Percentiles rank a stretch among this genome's conserved stretches.
Conservation (phyloP, 2,797 vertebrate genomes). For the Emydoidea blandingii region DNA sequence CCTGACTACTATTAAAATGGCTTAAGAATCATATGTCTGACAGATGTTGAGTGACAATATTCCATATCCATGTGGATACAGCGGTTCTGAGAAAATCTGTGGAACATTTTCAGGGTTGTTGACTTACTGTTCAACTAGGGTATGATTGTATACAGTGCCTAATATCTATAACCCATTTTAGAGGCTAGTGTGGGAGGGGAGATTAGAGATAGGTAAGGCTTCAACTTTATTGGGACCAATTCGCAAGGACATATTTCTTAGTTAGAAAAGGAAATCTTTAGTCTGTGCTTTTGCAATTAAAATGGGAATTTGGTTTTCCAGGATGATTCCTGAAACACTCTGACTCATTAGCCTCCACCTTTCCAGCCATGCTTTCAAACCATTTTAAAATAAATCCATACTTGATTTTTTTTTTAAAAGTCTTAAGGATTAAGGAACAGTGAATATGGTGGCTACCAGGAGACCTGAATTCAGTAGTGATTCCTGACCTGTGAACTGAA, state of each 20-base stretch:
- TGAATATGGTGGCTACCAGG: background rate
- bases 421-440: background rate
- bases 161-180: background rate
- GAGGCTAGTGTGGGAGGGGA: background rate
- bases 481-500: background rate
- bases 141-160: background rate
- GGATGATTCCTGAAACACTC: background rate
- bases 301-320: slow-evolving; percentile 9
- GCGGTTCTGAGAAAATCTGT: background rate
- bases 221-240: slow-evolving; percentile 7
- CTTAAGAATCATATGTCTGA: background rate
- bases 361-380: background rate
- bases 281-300: slow-evolving; percentile 19
- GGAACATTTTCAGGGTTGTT: background rate
- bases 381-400: rapidly evolving
- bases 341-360: background rate
- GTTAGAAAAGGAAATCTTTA: slow-evolving; percentile 2
- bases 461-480: background rate
- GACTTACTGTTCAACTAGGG: background rate
- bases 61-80: background rate
- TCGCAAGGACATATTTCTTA: slow-evolving; percentile 25
- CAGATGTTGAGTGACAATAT: background rate
- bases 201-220: slow-evolving; percentile 13
- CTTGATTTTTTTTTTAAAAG: background rate
- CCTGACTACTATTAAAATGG: background rate